Evolutionary conservation across 2,888 invertebrate species (phyloP).

Genomic region (Lomographa bimaculata): DNA sequence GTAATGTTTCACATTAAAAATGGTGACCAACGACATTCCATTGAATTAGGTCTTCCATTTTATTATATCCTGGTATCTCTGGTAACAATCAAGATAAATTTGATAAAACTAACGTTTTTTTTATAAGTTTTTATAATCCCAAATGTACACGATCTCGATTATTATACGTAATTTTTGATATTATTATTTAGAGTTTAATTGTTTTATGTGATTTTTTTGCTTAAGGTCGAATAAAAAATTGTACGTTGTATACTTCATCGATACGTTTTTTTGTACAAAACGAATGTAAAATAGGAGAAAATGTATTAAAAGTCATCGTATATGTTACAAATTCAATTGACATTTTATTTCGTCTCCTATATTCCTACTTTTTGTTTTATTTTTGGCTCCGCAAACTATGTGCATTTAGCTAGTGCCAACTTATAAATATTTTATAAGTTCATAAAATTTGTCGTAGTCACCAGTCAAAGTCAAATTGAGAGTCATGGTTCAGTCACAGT

Average conservation of each 20-base stretch:
- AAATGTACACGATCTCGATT: conserved; percentile 65
- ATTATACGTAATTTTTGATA: conserved; percentile 69
- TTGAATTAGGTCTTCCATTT: conserved; percentile 28
- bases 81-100: conserved; percentile 11
- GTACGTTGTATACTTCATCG: conserved; percentile 63
- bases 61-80: conserved; percentile 3
- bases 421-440: too few relatives aligned
- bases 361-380: too few relatives aligned
- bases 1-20: too few relatives aligned
- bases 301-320: conserved; percentile 82
- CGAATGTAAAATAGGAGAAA: conserved; percentile 75
- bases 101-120: conserved; percentile 10
- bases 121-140: conserved; percentile 34
- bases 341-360: conserved; percentile 53
- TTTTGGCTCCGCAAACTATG: too few relatives aligned
- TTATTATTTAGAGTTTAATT: conserved; percentile 51
- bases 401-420: too few relatives aligned
- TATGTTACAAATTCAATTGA: conserved; percentile 71
- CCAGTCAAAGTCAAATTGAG: too few relatives aligned
- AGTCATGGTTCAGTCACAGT: too few relatives aligned
- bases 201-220: conserved; percentile 52
- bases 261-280: conserved; percentile 79
- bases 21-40: conserved; percentile 26
- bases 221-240: conserved; percentile 58
- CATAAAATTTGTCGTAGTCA: too few relatives aligned